Evolutionary conservation across 2,797 vertebrate species (phyloP), one percentile per base, ranked within the genome.

Genomic region (Pseudomugil tenellus): DNA sequence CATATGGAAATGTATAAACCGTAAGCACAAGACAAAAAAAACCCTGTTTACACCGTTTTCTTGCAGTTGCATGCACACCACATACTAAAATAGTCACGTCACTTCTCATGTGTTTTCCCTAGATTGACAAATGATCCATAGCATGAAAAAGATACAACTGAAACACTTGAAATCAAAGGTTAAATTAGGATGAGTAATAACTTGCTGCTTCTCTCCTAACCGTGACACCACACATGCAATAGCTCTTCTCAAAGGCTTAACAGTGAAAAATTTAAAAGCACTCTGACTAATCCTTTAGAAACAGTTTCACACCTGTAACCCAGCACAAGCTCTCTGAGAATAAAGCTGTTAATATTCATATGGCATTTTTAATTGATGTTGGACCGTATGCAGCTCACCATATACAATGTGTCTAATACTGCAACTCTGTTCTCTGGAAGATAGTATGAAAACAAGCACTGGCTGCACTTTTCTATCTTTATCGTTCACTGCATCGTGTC

Each of bases 401-500:
- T 28, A 63, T 55, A 17, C 19, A 57, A 37, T 49, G 53, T 67
- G 58, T 46, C 32, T 59, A 72, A 64, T 57, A 74, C 55, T 29
- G 57, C n/a, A 57, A 32, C 21, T 56, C 17, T 32, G 46, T 31
- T 35, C 29, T 34, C 57, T 60, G 31, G 32, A 14, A 46, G 25
- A 66, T 14, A 23, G 28, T 58, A 13, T 55, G 2, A 64, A 64
- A 41, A 31, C 25, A 31, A 29, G 3, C 60, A 43, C 58, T 48
- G 54, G 64, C 63, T 74, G 34, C 26, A 49, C 35, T 16, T 21
- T 61, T 76, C 63, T 41, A 62, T 35, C 43, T 67, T 64, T 35
- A 62, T 74, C 51, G 64, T 3, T 54, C 26, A 56, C 4, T 53
- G 16, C 14, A 4, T 2, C 34, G 26, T 17, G 16, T 63, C 59